phyloP scores from a whole-genome alignment of 2,113 vertebrate genomes.

The Actenoides hombroni region DNA sequence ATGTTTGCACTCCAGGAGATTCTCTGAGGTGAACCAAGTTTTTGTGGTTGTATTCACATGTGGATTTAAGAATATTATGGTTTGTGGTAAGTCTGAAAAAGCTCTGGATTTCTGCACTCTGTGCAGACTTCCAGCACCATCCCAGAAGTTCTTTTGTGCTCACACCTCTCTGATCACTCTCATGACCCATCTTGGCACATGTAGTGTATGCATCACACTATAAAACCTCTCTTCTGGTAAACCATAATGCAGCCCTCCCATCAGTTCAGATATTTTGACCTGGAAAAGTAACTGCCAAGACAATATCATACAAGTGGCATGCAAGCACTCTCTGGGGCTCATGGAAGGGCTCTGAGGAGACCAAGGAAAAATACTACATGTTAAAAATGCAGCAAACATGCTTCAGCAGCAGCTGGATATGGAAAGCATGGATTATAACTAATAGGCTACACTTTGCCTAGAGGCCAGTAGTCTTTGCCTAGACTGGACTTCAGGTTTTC shows the following conservation, averaged over 20 bases:
- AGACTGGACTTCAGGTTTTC: background rate
- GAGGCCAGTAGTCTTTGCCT: background rate
- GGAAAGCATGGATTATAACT: background rate
- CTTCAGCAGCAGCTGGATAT: background rate
- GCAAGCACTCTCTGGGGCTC: background rate
- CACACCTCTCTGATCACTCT: background rate
- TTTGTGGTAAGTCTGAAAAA: background rate
- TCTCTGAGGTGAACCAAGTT: background rate
- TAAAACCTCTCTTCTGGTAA: background rate
- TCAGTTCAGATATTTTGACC: background rate
- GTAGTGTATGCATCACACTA: accelerated
- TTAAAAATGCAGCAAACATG: background rate
- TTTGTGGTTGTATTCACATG: background rate
- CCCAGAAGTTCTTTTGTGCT: background rate
- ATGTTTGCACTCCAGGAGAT: accelerated
- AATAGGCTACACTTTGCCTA: background rate
- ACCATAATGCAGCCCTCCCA: background rate
- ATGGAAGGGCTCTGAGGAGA: background rate
- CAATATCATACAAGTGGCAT: background rate
- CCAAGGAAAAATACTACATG: background rate
- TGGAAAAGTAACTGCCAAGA: background rate
- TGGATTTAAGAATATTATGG: background rate
- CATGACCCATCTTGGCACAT: accelerated
- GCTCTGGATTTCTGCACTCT: background rate
- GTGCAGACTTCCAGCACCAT: background rate